Percentiles rank a stretch among this genome's conserved stretches.
These are phyloP conservation scores for Puntigrus tetrazona DNA, from an alignment of 2,113 vertebrate species.

Conservation along the genomic window DNA sequence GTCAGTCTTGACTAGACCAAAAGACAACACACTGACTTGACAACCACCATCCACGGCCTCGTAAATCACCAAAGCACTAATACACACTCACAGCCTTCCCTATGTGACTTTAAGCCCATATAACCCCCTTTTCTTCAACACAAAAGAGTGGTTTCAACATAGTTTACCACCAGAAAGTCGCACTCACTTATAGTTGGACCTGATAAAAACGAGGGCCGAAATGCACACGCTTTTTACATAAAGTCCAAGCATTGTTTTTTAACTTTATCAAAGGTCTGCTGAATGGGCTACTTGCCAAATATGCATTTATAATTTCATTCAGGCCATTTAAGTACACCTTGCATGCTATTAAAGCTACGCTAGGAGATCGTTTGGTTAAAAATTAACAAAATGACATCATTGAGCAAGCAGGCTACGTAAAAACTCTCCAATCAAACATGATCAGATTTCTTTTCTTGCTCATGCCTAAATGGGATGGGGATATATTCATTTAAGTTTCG, in stretches of 20 bases:
- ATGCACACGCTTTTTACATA: neutral
- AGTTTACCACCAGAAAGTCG: neutral
- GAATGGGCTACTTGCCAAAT: neutral
- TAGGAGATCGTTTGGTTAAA: neutral
- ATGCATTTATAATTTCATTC: neutral
- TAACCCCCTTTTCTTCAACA: slow-evolving; percentile 21
- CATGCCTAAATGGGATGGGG: neutral
- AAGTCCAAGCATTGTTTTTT: neutral
- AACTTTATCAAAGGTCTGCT: neutral
- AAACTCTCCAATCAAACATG: neutral
- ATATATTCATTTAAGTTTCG: neutral
- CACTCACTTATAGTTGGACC: neutral
- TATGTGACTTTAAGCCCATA: neutral
- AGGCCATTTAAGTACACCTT: neutral
- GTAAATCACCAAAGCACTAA: slow-evolving; percentile 50
- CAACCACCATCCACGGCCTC: slow-evolving; percentile 44
- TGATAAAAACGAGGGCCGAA: neutral
- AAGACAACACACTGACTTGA: slow-evolving; percentile 56
- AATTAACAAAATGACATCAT: neutral
- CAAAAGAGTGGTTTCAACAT: slow-evolving; percentile 1
- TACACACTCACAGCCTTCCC: neutral
- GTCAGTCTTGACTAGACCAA: slow-evolving; percentile 55
- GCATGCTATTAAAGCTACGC: neutral
- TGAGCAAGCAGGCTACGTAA: neutral
- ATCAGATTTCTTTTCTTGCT: neutral